These are phyloP conservation scores for Psittacula cyanocephala DNA, from an alignment of 2,113 vertebrate genomes.

Conservation along the genomic window DNA sequence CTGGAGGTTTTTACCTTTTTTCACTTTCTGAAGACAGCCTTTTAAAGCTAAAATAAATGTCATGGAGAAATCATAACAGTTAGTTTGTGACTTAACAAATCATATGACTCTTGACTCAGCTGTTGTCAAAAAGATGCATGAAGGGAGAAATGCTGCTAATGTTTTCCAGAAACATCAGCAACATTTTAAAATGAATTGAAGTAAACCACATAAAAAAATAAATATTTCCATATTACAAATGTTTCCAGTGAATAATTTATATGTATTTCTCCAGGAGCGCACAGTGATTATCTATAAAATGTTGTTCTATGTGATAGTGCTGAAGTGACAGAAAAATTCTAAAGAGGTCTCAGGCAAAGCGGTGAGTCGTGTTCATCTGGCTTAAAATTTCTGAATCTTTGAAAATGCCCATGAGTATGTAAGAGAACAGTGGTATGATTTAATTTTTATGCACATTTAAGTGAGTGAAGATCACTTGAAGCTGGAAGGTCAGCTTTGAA, in stretches of 20 bases:
- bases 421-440: not conserved
- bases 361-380: not conserved
- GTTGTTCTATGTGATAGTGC: not conserved
- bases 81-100: not conserved
- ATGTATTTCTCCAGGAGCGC: not conserved
- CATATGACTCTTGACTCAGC: not conserved
- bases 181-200: not conserved
- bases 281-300: not conserved
- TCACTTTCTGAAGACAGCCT: not conserved
- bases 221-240: not conserved
- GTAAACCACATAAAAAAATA: not conserved
- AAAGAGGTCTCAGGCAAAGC: not conserved
- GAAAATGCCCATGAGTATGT: slow-evolving; percentile 19
- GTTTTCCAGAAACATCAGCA: not conserved
- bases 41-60: not conserved
- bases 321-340: not conserved
- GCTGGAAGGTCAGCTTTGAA: not conserved
- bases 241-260: not conserved
- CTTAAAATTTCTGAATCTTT: slow-evolving; percentile 10
- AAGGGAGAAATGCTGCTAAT: not conserved
- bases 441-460: not conserved
- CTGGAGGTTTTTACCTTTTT: not conserved
- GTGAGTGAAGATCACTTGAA: not conserved
- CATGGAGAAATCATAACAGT: not conserved
- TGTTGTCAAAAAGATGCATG: not conserved